Base-by-base conservation (phyloP, 1,140 invertebrate genomes). In the Drosophila nigrodunni region DNA sequence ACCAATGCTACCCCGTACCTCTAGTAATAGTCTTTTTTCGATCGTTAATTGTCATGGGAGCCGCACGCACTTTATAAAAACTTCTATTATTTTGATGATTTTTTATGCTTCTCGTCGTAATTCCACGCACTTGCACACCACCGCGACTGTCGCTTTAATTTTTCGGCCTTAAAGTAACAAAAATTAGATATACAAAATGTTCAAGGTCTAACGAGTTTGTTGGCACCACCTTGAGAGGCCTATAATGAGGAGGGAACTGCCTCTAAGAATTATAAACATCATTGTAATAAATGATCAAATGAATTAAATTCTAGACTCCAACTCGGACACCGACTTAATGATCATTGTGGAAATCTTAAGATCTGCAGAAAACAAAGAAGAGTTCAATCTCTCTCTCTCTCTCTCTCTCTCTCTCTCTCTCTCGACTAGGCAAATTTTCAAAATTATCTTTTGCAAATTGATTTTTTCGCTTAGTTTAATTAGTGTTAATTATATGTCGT, bases 181-280 rank as follows among this genome's bases (percentile, higher is more conserved):
- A 46, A 35, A 68, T 30, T 34, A 13, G 9, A 18, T 41, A 9
- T 41, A 43, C 50, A 47, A 64, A 34, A 70, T 75, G 78, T 89
- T 89, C 85, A 89, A 89, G 85, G 85, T 89, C 85, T 89, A 89
- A 90, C 81, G 80, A 78, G 85, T 89, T 89, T 89, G 74, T 89
- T 87, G 85, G 47, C 81, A 60, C 47, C 74, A 18, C 58, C 60
- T 58, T 58, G 55, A 43, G 55, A 4, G 37, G 43, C 35, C 8
- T 72, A 82, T 88, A 87, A 88, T 83, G 80, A 88, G 83, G 54
- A 58, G 61, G 43, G 72, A 30, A 25, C 25, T 25, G 52, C 15
- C 68, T 47, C 78, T 44, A 70, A 89, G 77, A 89, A 85, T 82
- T 68, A 88, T 80, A 78, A 88, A 75, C 78, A 80, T 88, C 85